Evolutionary conservation across 2,113 vertebrate species (phyloP).

Genomic region (Mugil cephalus): DNA sequence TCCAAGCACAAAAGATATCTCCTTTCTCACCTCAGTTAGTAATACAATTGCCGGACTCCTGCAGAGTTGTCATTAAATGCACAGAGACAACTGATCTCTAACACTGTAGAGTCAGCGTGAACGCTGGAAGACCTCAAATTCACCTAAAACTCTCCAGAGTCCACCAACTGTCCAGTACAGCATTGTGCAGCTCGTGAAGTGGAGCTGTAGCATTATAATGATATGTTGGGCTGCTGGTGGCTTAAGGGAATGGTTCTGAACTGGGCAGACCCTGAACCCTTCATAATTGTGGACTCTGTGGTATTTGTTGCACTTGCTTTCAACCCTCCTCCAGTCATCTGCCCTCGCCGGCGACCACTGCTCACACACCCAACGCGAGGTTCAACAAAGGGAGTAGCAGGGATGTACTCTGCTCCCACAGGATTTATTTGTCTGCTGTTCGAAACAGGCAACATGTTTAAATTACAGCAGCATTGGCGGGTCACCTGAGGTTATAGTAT

Average conservation of each 20-base stretch:
- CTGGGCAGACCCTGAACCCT: conserved; percentile 19
- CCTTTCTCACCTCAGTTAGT: conserved; percentile 12
- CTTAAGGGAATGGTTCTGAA: conserved; percentile 30
- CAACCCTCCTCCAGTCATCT: conserved; percentile 23
- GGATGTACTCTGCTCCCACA: conserved; percentile 1
- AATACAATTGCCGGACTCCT: background rate
- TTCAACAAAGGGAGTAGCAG: background rate
- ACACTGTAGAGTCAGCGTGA: conserved; percentile 6
- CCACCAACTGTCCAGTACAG: background rate
- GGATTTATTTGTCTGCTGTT: conserved; percentile 21
- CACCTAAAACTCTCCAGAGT: conserved; percentile 8
- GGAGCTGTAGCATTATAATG: conserved; percentile 34
- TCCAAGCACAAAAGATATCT: conserved; percentile 41
- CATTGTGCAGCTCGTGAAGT: conserved; percentile 31
- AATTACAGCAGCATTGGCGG: background rate
- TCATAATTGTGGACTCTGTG: conserved; percentile 45
- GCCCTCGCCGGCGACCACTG: background rate
- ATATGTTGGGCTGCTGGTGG: conserved; percentile 34
- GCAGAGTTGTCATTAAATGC: background rate
- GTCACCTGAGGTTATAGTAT: background rate
- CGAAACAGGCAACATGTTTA: background rate
- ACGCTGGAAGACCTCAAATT: conserved; percentile 27
- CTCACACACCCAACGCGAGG: conserved; percentile 14
- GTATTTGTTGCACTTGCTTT: conserved; percentile 50
- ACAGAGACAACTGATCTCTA: conserved; percentile 3